Percentiles rank a stretch among this genome's conserved stretches.
These are phyloP conservation scores for Hesperophylax magnus DNA, from an alignment of 1,140 invertebrate species.

Conservation along the genomic window DNA sequence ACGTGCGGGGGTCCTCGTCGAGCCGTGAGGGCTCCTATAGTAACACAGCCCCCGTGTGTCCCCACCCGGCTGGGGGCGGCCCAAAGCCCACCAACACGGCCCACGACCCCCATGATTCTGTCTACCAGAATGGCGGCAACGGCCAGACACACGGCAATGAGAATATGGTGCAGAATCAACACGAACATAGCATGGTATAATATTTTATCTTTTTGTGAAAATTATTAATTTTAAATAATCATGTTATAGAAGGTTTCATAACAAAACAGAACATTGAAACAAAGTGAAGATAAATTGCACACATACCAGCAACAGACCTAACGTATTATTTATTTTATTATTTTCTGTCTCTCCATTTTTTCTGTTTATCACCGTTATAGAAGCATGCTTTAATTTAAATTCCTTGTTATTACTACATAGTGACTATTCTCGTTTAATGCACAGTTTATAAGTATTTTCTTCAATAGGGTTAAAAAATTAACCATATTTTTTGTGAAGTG, in stretches of 20 bases:
- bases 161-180: conserved; percentile 18
- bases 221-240: too few relatives aligned
- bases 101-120: conserved; percentile 43
- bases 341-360: too few relatives aligned
- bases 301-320: too few relatives aligned
- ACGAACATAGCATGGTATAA: conserved; percentile 15
- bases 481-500: too few relatives aligned
- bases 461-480: background rate
- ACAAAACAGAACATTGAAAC: too few relatives aligned
- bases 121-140: conserved; percentile 40
- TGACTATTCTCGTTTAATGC: background rate
- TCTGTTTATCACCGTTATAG: too few relatives aligned
- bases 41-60: conserved; percentile 39
- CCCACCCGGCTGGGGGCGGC: conserved; percentile 23
- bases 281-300: too few relatives aligned
- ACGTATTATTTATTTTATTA: too few relatives aligned
- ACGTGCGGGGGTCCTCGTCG: background rate
- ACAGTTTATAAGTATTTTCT: background rate
- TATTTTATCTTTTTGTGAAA: too few relatives aligned
- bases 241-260: too few relatives aligned
- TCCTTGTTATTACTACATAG: background rate
- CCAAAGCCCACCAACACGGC: conserved; percentile 44
- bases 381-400: background rate
- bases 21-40: conserved; percentile 17
- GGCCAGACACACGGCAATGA: conserved; percentile 19